phyloP scores from a whole-genome alignment of 1,140 invertebrate species.

The Sinonovacula constricta region DNA sequence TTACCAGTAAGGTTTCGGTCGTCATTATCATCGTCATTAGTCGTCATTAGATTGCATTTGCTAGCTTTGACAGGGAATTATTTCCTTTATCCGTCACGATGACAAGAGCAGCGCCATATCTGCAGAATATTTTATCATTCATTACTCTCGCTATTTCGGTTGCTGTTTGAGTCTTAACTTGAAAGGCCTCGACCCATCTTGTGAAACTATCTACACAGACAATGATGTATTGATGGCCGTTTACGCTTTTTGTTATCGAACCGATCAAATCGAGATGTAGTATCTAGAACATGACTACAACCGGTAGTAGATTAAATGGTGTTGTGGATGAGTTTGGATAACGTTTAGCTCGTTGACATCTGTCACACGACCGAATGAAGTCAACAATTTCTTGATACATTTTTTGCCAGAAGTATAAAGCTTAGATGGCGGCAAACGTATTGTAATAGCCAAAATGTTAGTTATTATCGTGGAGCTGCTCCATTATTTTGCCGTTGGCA shows the following conservation, averaged over 20 bases:
- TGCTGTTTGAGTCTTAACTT: conserved; percentile 24
- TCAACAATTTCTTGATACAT: conserved; percentile 29
- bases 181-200: conserved; percentile 52
- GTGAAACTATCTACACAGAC: conserved; percentile 49
- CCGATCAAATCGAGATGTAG: conserved; percentile 55
- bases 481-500: conserved; percentile 46
- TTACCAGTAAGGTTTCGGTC: too few relatives aligned
- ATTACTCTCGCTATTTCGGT: conserved; percentile 41
- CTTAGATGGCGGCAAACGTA: conserved; percentile 8
- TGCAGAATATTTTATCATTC: conserved; percentile 50
- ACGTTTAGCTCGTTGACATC: conserved; percentile 29
- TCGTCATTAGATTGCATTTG: too few relatives aligned
- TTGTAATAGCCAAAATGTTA: conserved; percentile 47
- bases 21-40: too few relatives aligned
- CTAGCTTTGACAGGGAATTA: conserved; percentile 57
- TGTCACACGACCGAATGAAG: conserved; percentile 32
- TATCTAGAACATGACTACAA: conserved; percentile 33
- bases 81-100: conserved; percentile 51
- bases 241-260: conserved; percentile 26
- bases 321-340: not conserved
- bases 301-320: conserved; percentile 31
- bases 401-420: conserved; percentile 46
- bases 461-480: conserved; percentile 47
- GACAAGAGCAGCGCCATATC: conserved; percentile 42
- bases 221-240: conserved; percentile 48